Percentiles rank a stretch among this genome's conserved stretches.
These are phyloP conservation scores for Myzus persicae DNA, from an alignment of 1,140 invertebrate genomes.

Conservation along the genomic window DNA sequence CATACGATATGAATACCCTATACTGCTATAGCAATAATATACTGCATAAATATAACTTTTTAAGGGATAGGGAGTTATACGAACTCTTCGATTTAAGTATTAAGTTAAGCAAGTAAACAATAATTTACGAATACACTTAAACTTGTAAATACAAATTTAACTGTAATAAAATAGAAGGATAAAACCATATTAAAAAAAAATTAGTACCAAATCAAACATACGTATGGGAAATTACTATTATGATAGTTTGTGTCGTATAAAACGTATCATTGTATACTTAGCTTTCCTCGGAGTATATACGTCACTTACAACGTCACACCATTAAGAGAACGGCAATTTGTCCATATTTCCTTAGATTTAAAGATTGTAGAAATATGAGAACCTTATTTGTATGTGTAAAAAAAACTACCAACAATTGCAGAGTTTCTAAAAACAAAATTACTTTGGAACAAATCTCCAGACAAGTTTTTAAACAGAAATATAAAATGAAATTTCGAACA, in stretches of 20 bases:
- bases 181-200: too few relatives aligned
- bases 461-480: slow-evolving; percentile 4
- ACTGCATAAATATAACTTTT: too few relatives aligned
- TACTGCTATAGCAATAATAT: too few relatives aligned
- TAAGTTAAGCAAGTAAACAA: background rate
- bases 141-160: background rate
- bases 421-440: slow-evolving; percentile 19
- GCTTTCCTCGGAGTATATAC: background rate
- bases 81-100: background rate
- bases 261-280: background rate
- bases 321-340: background rate
- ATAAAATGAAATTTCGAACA: slow-evolving; percentile 34
- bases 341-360: background rate
- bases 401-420: background rate
- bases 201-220: background rate
- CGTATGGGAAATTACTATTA: background rate
- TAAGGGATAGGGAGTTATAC: too few relatives aligned
- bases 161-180: too few relatives aligned
- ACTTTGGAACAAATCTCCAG: background rate
- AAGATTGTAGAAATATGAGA: slow-evolving; percentile 6
- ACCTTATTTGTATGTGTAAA: background rate
- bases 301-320: background rate
- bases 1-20: too few relatives aligned
- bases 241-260: background rate
- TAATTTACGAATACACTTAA: background rate